Evolutionary conservation across 2,797 vertebrate species (phyloP).

Genomic region (Melanotaenia pygmaea): DNA sequence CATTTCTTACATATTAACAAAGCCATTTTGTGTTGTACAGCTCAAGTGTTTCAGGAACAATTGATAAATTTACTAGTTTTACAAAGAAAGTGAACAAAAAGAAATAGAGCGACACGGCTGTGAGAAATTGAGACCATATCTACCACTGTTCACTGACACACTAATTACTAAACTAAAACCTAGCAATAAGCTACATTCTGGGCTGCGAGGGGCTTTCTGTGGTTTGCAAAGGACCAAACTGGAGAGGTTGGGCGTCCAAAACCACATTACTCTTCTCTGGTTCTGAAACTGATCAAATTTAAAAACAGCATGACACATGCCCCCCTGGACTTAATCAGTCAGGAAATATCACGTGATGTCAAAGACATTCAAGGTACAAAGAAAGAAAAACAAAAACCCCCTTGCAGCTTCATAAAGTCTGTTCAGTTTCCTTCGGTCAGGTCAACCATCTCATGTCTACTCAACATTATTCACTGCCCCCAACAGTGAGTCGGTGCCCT

Average conservation of each 20-base stretch:
- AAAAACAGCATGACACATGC: slow-evolving; percentile 72
- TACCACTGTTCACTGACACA: slow-evolving; percentile 36
- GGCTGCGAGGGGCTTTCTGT: slow-evolving; percentile 49
- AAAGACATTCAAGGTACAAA: slow-evolving; percentile 52
- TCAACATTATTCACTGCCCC: slow-evolving; percentile 53
- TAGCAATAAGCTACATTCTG: slow-evolving; percentile 28
- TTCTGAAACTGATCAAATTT: slow-evolving; percentile 68
- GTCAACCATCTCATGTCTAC: slow-evolving; percentile 57
- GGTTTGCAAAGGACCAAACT: slow-evolving; percentile 46
- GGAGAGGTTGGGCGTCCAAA: slow-evolving; percentile 23
- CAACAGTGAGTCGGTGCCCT: slow-evolving; percentile 30
- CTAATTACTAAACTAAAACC: slow-evolving; percentile 47
- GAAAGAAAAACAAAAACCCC: slow-evolving; percentile 3
- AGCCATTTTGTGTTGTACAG: neutral
- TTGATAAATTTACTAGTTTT: neutral
- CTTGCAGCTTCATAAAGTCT: slow-evolving; percentile 48
- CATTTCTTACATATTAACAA: neutral
- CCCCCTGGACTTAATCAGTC: slow-evolving; percentile 71
- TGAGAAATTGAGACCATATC: slow-evolving; percentile 42
- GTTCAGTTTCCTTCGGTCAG: slow-evolving; percentile 59
- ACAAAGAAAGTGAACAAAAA: neutral
- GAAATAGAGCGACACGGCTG: slow-evolving; percentile 27
- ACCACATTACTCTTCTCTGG: slow-evolving; percentile 54
- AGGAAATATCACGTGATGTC: slow-evolving; percentile 69
- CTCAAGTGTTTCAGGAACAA: neutral